Base-by-base conservation (phyloP, 2,113 vertebrate genomes). In the Menidia beryllina region DNA sequence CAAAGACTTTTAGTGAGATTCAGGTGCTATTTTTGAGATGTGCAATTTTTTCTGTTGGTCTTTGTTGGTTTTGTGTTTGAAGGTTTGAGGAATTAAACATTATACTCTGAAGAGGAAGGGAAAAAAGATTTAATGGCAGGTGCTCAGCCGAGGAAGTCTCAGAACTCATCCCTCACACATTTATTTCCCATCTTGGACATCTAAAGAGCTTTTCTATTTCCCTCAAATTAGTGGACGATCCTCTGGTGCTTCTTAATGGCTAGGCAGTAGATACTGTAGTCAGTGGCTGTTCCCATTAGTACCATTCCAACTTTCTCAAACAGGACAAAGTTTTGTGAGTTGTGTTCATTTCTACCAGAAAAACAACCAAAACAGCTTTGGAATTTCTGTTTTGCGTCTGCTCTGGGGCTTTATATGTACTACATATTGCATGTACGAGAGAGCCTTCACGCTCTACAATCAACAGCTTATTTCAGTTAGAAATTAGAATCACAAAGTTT, bases 101-200 rank as follows among this genome's bases (percentile, higher is more conserved):
- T 62, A 59, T 34, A 56, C 60, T 79, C 63, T 49, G 27, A 51
- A 76, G 45, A 54, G 57, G 47, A 74, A 74, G 54, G 13, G 0
- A 60, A 75, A 74, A n/a, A 63, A 19, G 47, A 20, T 81, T 84
- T 78, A 76, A 77, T 50, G 19, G 59, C 41, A 71, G 68, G 59
- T 75, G 49, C 60, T 78, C 45, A 72, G 30, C 47, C 34, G 51
- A 69, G 51, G 47, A 62, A 59, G 51, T 74, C 66, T 78, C 64
- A 66, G 43, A 80, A 66, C 24, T 52, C 71, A 80, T 80, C 50
- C 65, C 23, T 61, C 39, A 20, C 26, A 62, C 58, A 52, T 74
- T 83, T 74, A 27, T 66, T 24, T 71, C 21, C 30, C 20, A 69
- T 66, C 56, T 27, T 61, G 52, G 56, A 59, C 39, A 21, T 69